Base-by-base conservation (phyloP, 2,113 vertebrate genomes). In the Oceanodroma tethys region DNA sequence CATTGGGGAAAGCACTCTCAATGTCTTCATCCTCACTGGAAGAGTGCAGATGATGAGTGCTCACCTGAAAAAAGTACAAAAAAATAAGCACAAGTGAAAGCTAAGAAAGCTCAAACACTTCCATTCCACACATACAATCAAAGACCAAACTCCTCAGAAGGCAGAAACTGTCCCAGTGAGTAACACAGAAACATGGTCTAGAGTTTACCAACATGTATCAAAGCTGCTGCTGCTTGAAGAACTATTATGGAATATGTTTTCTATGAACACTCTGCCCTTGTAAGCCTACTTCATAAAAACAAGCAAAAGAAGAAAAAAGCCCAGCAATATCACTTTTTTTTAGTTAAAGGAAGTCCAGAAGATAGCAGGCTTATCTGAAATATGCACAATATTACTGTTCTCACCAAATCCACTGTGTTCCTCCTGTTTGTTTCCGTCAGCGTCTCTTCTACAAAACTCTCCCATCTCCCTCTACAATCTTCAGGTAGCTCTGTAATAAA, bases 11-110 rank as follows among this genome's bases (percentile, higher is more conserved):
- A 72, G 99, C 98, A 40, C 98, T 98, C 97, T 99, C 99, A 71
- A 99, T 98, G 97, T 99, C 99, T 82, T 99, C 99, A 2, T 99
- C 99, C 97, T 99, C 99, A 12, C 99, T 99, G 85, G 99, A 99
- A 16, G 99, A 99, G 96, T 99, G 99, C 83, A 99, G 98, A 96
- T 99, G 99, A 95, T 99, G 99, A 55, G 99, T 99, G 98, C 99
- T 99, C 66, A 99, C 99, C 99, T 99, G 97, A 8, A 95, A 95
- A 11, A 95, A 23, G 75, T 7, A 87, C 27, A 47, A 4, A n/a
- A 6, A 13, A 9, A 22, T 16, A 19, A 94, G 70, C 47, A 8
- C 4, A 18, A 29, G 42, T 22, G 29, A 50, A 42, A 30, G 25
- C 40, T 43, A 12, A 72, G 25, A 38, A 58, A 84, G 63, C 25